Conservation (phyloP, 1,140 invertebrate genomes). For the Chironomus tepperi region DNA sequence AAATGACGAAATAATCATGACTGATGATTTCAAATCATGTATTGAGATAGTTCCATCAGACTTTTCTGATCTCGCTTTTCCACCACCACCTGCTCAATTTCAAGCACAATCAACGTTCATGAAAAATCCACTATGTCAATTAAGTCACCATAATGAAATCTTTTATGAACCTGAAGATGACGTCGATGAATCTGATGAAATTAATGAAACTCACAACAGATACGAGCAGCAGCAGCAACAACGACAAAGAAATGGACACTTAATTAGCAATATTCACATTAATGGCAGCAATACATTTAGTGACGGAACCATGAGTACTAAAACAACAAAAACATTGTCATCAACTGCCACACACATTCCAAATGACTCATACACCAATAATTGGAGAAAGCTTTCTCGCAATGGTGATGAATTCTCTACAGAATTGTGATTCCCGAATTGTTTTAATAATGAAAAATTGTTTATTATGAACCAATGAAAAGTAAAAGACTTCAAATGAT, state of each 20-base stretch:
- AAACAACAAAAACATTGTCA: not conserved
- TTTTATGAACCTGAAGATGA: no score
- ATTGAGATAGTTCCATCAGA: not conserved
- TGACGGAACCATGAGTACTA: not conserved
- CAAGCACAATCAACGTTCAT: not conserved
- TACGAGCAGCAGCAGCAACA: not conserved
- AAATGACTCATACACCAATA: not conserved
- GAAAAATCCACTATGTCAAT: not conserved
- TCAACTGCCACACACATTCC: not conserved
- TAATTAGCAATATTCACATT: not conserved
- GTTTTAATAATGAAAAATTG: no score
- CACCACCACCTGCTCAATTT: slow-evolving; percentile 11
- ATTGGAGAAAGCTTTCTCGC: not conserved
- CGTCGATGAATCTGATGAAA: no score
- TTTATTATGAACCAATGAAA: no score
- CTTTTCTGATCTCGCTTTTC: not conserved
- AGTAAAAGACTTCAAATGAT: no score
- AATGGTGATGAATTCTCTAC: not conserved
- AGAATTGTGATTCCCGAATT: no score
- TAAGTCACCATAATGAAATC: not conserved
- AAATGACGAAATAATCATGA: not conserved
- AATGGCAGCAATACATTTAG: not conserved
- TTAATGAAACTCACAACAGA: no score
- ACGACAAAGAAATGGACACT: not conserved
- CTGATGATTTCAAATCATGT: not conserved